Base-by-base conservation (phyloP, 2,888 invertebrate species). In the Microchrysa polita region DNA sequence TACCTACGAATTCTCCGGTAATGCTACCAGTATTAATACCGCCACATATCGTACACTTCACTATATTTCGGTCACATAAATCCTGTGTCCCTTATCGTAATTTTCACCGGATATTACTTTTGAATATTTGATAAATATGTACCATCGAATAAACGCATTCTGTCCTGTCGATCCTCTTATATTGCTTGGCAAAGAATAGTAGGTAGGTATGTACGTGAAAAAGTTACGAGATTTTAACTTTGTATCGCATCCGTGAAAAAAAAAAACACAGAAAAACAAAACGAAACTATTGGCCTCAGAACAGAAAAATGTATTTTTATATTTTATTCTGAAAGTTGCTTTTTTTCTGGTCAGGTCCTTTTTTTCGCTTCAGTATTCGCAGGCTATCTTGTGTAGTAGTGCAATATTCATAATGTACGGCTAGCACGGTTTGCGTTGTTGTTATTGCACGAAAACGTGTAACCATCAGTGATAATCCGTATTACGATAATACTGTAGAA, bases 91-190 rank as follows among this genome's bases (percentile, higher is more conserved):
- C n/a, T 27, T 61, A 67, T 71, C 71, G 42, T 71, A 44, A 44
- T 71, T 71, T 59, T 71, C 44, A 44, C 71, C 71, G 71, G 71
- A 72, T 72, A 60, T 72, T 72, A 72, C 61, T 44, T 61, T 16
- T 72, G 40, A 61, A 72, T 72, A 60, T 53, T 53, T 67, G 16
- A 67, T 53, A 55, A 53, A 55, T 55, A 27, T 52, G 61, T 14
- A 61, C 23, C 34, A 12, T 14, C 34, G 61, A 40, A 61, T 16
- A 61, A 61, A 61, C 48, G 65, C 65, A 65, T 65, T 23, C 65
- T 48, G 65, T 48, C 48, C n/a, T n/a, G n/a, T n/a, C n/a, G n/a
- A n/a, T n/a, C n/a, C n/a, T n/a, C n/a, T n/a, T n/a, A n/a, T 34
- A 34, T 7, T 34, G n/a, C 27, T 34, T 34, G 27, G 7, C 27